Percentiles rank a stretch among this genome's conserved stretches.
phyloP scores from a whole-genome alignment of 1,140 invertebrate species.

The Drosophila ambigua region DNA sequence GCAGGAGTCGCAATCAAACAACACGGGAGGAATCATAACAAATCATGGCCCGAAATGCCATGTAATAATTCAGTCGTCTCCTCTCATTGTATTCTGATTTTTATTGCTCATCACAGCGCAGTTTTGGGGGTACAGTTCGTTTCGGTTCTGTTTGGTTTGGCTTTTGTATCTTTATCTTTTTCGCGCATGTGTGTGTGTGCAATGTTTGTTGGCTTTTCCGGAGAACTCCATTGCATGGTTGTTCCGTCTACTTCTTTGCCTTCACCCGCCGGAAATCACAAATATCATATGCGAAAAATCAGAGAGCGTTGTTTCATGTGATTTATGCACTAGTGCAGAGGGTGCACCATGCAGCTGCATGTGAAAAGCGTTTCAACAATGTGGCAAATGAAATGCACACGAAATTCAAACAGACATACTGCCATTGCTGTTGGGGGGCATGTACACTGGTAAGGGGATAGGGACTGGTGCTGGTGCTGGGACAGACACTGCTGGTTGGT shows the following conservation, averaged over 20 bases:
- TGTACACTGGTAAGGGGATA: slow-evolving; percentile 3
- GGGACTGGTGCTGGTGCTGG: neutral
- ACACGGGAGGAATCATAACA: slow-evolving; percentile 51
- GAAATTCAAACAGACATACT: slow-evolving; percentile 52
- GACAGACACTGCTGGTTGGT: slow-evolving; percentile 1
- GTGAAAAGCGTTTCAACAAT: slow-evolving; percentile 59
- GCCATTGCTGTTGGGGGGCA: slow-evolving; percentile 12
- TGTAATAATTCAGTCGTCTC: slow-evolving; percentile 67
- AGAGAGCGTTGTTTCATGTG: slow-evolving; percentile 73
- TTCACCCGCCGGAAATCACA: slow-evolving; percentile 54
- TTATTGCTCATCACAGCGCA: slow-evolving; percentile 71
- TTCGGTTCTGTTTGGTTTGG: slow-evolving; percentile 5
- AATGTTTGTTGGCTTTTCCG: slow-evolving; percentile 15
- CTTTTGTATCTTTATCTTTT: slow-evolving; percentile 24
- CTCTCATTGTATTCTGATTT: slow-evolving; percentile 69
- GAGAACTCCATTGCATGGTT: slow-evolving; percentile 18
- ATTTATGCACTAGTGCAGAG: slow-evolving; percentile 60
- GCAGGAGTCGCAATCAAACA: slow-evolving; percentile 50
- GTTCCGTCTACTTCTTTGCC: slow-evolving; percentile 27
- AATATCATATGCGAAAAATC: slow-evolving; percentile 80
- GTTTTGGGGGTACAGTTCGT: neutral
- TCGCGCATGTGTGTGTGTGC: slow-evolving; percentile 12
- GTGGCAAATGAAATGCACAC: slow-evolving; percentile 74
- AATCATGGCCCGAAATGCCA: slow-evolving; percentile 65
- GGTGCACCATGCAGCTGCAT: slow-evolving; percentile 19